phyloP scores from a whole-genome alignment of 2,797 vertebrate species.

The Pseudochirops cupreus region DNA sequence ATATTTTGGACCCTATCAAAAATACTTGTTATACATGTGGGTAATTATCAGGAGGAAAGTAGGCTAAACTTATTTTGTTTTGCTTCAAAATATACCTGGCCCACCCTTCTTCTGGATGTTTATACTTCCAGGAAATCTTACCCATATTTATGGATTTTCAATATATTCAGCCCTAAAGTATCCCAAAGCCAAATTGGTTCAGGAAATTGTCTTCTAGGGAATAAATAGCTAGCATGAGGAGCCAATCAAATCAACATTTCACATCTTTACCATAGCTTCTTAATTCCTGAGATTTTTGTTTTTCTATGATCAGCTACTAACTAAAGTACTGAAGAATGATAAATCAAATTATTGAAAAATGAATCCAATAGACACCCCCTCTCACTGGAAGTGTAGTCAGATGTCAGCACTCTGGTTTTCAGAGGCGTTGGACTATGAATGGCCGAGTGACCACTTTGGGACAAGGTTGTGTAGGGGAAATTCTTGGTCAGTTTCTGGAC shows the following conservation, averaged over 20 bases:
- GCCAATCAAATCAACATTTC: background rate
- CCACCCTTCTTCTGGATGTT: background rate
- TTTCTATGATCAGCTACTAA: background rate
- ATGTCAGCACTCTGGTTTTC: background rate
- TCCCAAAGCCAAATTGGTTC: background rate
- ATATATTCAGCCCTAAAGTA: background rate
- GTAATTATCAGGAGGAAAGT: background rate
- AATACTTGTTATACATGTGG: background rate
- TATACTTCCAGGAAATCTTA: background rate
- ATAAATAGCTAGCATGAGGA: background rate
- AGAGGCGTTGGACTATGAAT: background rate
- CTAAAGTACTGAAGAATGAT: background rate
- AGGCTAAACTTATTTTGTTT: background rate
- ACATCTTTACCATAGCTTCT: background rate
- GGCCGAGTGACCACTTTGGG: background rate
- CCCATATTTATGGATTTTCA: background rate
- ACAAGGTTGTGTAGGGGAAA: background rate
- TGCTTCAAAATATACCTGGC: background rate
- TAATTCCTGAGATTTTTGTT: background rate
- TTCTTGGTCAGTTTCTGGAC: background rate
- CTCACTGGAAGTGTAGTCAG: background rate
- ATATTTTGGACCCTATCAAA: background rate
- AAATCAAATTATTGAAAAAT: background rate
- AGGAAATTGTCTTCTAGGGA: background rate
- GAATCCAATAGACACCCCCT: background rate